Percentiles rank a stretch among this genome's conserved stretches.
phyloP scores from a whole-genome alignment of 2,797 vertebrate species.

The Gambusia yucatana region DNA sequence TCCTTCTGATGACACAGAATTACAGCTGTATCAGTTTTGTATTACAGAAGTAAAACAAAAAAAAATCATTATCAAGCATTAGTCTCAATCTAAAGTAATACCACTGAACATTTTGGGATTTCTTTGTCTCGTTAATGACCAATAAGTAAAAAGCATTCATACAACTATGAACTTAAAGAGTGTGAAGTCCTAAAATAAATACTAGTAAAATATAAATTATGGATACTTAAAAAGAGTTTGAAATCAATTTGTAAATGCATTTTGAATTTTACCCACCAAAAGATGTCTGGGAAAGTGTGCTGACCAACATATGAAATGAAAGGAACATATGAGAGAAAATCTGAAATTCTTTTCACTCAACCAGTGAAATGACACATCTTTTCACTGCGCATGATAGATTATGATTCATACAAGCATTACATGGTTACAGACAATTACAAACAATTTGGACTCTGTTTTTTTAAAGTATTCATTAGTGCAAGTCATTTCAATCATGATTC shows the following conservation, averaged over 20 bases:
- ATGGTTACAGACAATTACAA: neutral
- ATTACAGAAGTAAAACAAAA: neutral
- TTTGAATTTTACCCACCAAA: neutral
- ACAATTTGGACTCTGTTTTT: neutral
- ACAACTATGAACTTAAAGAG: neutral
- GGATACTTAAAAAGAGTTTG: neutral
- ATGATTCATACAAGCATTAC: neutral
- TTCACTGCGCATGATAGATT: neutral
- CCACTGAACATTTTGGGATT: neutral
- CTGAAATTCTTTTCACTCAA: neutral
- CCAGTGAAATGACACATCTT: neutral
- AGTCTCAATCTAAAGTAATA: neutral
- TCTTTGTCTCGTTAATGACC: neutral
- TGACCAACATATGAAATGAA: neutral
- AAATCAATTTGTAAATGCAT: neutral
- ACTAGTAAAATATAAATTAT: neutral
- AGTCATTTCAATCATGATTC: neutral
- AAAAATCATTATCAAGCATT: neutral
- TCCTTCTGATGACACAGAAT: slow-evolving; percentile 65
- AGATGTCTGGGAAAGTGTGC: neutral
- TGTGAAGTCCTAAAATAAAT: neutral
- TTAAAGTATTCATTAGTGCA: neutral
- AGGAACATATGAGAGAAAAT: neutral
- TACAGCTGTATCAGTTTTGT: neutral
- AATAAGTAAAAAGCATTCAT: neutral